Base-by-base conservation (phyloP, 1,140 invertebrate species). In the Conus ventricosus region DNA sequence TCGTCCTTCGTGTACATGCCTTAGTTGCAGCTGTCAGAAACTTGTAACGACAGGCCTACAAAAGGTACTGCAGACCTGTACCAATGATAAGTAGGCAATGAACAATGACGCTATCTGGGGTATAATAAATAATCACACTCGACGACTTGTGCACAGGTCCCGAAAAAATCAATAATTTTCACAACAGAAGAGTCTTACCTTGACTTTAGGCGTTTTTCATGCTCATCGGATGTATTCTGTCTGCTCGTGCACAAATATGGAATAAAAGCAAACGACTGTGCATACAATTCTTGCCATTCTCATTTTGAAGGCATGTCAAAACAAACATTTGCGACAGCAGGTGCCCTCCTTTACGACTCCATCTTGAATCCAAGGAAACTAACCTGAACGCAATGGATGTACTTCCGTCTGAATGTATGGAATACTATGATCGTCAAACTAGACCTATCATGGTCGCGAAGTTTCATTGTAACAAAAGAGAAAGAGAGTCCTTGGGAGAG, bases 281-380 rank as follows among this genome's bases (percentile, higher is more conserved):
- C 11, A 6, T 20, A 71, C 11, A 71, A 71, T 23, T 71, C 20
- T 13, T n/a, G 67, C 27, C 39, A 27, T 78, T 78, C 25, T 78
- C 76, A 51, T 39, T 78, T 8, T 78, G 25, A 78, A 78, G 39
- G 39, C 76, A 8, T 5, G 11, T 51, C 25, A 78, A 78, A 78
- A 78, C 55, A 20, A 53, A 71, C 63, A 88, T 71, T 53, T 75
- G 6, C 0, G 10, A 20, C 67, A 25, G 60, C 60, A 71, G 53
- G 63, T 63, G 60, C 78, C 8, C 81, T 55, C 17, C 51, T 57
- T 7, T 20, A 23, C 17, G 84, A 55, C 88, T 76, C 88, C 88
- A 89, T 89, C 85, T 89, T 89, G 88, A 89, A 89, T 87, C 88
- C 88, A 89, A 89, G 88, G 88, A 82, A 89, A 89, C 88, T 67